Conservation (phyloP, 2,113 vertebrate genomes). For the crab-eating macaque (Macaca fascicularis) region DNA sequence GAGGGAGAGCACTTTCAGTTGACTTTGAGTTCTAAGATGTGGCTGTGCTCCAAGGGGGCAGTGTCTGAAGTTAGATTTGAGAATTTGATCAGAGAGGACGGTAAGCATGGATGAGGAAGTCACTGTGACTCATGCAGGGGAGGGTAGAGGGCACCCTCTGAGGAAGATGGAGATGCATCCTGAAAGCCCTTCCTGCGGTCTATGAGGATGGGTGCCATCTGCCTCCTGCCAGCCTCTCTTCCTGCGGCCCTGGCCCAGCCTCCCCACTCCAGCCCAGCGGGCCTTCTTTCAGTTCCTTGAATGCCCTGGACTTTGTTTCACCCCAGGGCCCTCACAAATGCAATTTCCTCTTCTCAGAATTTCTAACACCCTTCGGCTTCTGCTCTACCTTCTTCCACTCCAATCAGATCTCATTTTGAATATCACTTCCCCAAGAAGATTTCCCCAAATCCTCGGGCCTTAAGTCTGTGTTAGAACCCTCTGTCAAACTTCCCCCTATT, state of each 20-base stretch:
- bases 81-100: background rate
- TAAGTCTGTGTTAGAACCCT: background rate
- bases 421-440: conserved; percentile 50
- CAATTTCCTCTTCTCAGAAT: conserved; percentile 67
- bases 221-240: background rate
- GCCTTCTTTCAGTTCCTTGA: conserved; percentile 72
- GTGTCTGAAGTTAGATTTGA: background rate
- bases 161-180: background rate
- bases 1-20: background rate
- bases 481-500: background rate
- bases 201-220: background rate
- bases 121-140: background rate
- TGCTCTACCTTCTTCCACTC: conserved; percentile 23
- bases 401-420: conserved; percentile 42
- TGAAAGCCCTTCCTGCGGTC: background rate
- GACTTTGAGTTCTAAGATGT: background rate
- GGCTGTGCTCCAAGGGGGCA: background rate
- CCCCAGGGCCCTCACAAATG: background rate
- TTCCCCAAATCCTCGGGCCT: conserved; percentile 31
- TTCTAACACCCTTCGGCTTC: conserved; percentile 38
- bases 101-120: background rate
- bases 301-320: conserved; percentile 55
- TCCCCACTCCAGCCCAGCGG: background rate
- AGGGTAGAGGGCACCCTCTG: background rate
- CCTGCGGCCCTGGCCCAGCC: background rate